Conservation (phyloP, 2,888 invertebrate species). For the Electrophaes corylata region DNA sequence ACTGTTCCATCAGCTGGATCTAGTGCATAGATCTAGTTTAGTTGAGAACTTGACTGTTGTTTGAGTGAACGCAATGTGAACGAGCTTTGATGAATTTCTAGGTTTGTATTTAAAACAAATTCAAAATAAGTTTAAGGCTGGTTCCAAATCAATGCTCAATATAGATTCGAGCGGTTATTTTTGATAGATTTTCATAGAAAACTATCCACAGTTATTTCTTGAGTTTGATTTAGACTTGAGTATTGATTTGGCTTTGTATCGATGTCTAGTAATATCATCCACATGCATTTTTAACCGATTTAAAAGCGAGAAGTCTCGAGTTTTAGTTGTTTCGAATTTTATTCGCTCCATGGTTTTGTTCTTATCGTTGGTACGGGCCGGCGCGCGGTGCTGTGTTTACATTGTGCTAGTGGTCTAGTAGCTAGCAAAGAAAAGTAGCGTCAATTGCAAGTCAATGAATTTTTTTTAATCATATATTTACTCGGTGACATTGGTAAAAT, state of each 20-base stretch:
- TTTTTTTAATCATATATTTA: not conserved
- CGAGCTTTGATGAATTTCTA: not conserved
- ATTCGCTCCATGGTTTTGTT: conserved; percentile 56
- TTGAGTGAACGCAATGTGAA: conserved; percentile 15
- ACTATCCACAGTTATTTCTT: no score
- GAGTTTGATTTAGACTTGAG: not conserved
- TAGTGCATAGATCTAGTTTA: conserved; percentile 27
- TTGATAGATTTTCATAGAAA: no score
- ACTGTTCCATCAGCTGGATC: conserved; percentile 26
- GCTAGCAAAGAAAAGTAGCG: not conserved
- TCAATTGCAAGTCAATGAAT: conserved; percentile 6
- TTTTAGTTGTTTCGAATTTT: conserved; percentile 64
- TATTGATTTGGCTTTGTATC: not conserved
- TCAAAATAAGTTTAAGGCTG: not conserved
- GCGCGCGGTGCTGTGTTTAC: conserved; percentile 42
- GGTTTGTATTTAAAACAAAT: not conserved
- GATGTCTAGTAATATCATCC: conserved; percentile 33
- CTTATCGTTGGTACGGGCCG: conserved; percentile 51
- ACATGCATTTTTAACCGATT: conserved; percentile 48
- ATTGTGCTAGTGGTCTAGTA: conserved; percentile 24
- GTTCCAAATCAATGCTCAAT: not conserved
- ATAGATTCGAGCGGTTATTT: no score
- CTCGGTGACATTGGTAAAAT: no score
- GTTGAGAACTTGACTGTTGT: conserved; percentile 21
- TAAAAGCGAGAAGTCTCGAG: conserved; percentile 60